Base-by-base conservation (phyloP, 2,888 invertebrate genomes). In the Ischnus inquisitorius region DNA sequence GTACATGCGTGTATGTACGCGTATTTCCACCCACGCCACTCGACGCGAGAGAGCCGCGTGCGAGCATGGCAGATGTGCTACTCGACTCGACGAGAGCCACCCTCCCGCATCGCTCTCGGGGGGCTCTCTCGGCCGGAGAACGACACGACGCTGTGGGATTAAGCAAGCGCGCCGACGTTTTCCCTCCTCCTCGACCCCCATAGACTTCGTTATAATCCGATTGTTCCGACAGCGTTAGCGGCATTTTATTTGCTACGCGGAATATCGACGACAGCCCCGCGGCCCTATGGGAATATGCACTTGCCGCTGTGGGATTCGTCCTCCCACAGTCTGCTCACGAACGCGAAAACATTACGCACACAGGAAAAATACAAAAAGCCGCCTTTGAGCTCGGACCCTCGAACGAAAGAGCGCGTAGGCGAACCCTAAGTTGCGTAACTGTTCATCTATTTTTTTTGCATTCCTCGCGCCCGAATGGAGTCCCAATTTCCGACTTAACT, bases 181-280 rank as follows among this genome's bases (percentile, higher is more conserved):
- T n/a, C n/a, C n/a, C n/a, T n/a, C n/a, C n/a, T n/a, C n/a, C n/a
- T n/a, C n/a, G n/a, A n/a, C 54, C 74, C 14, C 57, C 67, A 62
- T 72, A 43, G 88, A 91, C 90, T 90, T 91, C 89, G 91, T 91
- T 91, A 91, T 34, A 54, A 91, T 91, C 91, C 91, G 89, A 91
- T 91, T 91, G 90, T 91, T 90, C 69, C 76, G 60, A 65, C 39
- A 39, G 69, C 77, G 85, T 75, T 78, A 48, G 60, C 54, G 83
- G 83, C 87, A 88, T 88, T 82, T 85, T 64, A n/a, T 64, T 71
- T 57, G 51, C 62, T 14, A 10, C 22, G 19, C 57, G 43, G 54
- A 60, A 54, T 46, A 46, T 54, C 54, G 34, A 60, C 68, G 12
- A 43, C 22, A 86, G 87, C 88, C 83, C 84, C 81, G 83, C 88